Conservation (phyloP, 2,113 vertebrate genomes). For the Sphyrna mokarran region DNA sequence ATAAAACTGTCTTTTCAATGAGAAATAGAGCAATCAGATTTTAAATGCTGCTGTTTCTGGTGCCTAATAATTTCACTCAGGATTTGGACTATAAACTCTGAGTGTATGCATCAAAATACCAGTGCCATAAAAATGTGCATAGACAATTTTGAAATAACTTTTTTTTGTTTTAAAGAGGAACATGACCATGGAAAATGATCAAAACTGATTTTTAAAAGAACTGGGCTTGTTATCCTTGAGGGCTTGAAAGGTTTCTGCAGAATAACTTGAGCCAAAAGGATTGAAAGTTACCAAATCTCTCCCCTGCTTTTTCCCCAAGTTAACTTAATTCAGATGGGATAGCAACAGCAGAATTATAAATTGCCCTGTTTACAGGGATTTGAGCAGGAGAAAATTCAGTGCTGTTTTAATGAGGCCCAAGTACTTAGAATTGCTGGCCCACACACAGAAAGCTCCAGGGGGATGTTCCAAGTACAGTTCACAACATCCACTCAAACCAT, state of each 20-base stretch:
- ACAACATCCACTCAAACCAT: background rate
- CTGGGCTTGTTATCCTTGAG: too few relatives aligned
- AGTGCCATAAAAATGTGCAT: background rate
- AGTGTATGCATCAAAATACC: background rate
- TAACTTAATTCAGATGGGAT: background rate
- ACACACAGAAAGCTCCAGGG: background rate
- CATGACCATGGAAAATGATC: background rate
- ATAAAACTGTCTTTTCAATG: background rate
- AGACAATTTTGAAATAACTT: background rate
- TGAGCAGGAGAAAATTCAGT: background rate
- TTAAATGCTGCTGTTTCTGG: background rate
- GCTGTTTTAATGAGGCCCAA: background rate
- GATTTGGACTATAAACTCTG: background rate
- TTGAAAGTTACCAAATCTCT: background rate
- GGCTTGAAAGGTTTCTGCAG: background rate
- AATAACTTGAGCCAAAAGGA: background rate
- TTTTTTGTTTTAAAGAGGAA: background rate
- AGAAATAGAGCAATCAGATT: background rate
- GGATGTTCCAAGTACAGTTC: background rate
- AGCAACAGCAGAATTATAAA: background rate
- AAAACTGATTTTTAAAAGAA: background rate
- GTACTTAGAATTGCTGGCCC: background rate
- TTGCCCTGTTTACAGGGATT: background rate
- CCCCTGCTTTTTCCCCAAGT: background rate
- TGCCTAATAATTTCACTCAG: background rate